These are phyloP conservation scores for Setophaga kirtlandii DNA, from an alignment of 2,113 vertebrate species.

Conservation along the genomic window DNA sequence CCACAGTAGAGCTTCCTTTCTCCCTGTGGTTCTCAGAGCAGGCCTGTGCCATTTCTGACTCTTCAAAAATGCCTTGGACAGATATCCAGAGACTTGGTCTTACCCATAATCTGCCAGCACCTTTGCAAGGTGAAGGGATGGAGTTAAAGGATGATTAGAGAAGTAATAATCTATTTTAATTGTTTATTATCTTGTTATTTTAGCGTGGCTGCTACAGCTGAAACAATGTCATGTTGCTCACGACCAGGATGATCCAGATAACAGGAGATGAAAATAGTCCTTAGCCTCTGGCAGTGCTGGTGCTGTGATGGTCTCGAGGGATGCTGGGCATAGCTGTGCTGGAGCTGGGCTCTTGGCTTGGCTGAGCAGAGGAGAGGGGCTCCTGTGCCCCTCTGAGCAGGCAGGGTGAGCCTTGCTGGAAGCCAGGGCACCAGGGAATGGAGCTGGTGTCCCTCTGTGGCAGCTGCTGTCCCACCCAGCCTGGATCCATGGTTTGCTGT, in stretches of 20 bases:
- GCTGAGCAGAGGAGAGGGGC: background rate
- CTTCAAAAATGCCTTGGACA: background rate
- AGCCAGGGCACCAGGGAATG: too few species aligned
- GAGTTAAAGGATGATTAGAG: background rate
- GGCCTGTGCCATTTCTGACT: background rate
- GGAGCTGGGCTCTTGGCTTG: background rate
- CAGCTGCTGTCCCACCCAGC: background rate
- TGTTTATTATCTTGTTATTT: background rate
- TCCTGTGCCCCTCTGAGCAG: background rate
- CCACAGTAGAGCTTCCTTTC: background rate
- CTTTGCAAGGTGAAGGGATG: background rate
- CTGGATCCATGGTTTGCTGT: background rate
- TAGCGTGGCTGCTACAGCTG: background rate
- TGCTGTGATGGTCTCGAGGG: background rate
- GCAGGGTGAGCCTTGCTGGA: rapidly evolving
- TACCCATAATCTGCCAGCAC: background rate
- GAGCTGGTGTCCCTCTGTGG: background rate
- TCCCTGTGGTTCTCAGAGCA: background rate
- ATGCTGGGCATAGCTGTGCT: background rate
- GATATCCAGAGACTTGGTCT: background rate
- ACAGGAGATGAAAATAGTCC: background rate
- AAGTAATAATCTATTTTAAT: background rate
- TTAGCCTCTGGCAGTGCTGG: background rate
- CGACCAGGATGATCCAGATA: background rate
- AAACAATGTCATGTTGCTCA: background rate